Percentiles rank a stretch among this genome's conserved stretches.
These are phyloP conservation scores for Drosophila hawaiiensis DNA, from an alignment of 2,888 invertebrate genomes.

Conservation along the genomic window DNA sequence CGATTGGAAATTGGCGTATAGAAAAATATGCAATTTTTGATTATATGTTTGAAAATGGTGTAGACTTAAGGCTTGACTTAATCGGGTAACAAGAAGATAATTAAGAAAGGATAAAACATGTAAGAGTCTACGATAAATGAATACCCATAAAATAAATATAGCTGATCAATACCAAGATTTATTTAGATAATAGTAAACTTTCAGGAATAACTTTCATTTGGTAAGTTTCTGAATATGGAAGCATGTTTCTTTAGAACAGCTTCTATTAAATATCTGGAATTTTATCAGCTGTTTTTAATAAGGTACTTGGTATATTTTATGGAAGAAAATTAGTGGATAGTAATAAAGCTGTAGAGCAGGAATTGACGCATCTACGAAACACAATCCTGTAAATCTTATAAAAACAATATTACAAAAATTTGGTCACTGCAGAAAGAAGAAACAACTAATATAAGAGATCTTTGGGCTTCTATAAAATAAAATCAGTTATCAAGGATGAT, in stretches of 20 bases:
- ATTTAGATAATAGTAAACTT: not conserved
- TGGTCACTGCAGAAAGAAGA: not conserved
- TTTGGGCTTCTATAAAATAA: not conserved
- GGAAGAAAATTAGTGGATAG: not conserved
- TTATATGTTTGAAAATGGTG: not conserved
- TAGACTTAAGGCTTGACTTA: not conserved
- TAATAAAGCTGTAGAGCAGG: not conserved
- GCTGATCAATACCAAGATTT: not conserved
- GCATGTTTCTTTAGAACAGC: not conserved
- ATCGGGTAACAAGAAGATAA: not conserved
- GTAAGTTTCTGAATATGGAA: not conserved
- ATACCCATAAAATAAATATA: not conserved
- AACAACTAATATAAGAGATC: slow-evolving; percentile 4
- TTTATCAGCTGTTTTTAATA: no score
- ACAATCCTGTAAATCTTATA: not conserved
- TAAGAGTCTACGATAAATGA: not conserved
- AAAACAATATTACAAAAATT: not conserved
- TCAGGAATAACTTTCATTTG: not conserved
- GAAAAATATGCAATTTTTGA: not conserved
- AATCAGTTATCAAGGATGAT: not conserved
- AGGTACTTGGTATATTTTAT: not conserved
- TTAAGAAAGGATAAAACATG: not conserved
- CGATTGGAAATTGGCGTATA: slow-evolving; percentile 21
- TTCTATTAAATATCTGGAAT: not conserved
- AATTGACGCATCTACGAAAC: not conserved